Conservation (phyloP, 1,140 invertebrate genomes). For the Agraylea sexmaculata region DNA sequence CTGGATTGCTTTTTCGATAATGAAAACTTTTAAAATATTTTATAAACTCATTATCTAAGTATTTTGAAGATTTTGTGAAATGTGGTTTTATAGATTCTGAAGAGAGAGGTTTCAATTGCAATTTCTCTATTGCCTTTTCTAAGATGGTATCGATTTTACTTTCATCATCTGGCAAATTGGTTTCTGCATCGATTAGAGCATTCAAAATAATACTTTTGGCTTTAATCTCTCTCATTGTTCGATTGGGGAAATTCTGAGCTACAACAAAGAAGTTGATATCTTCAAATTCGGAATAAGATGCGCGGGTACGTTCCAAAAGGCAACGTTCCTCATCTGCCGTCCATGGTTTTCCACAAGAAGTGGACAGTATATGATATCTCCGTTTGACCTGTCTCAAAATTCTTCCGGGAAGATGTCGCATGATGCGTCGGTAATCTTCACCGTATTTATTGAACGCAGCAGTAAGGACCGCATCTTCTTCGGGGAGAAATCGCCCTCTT, state of each 20-base stretch:
- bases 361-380: background rate
- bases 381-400: background rate
- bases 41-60: no score
- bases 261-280: slow-evolving; percentile 3
- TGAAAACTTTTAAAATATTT: no score
- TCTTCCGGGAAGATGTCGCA: slow-evolving; percentile 8
- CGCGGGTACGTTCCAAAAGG: slow-evolving; percentile 3
- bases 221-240: no score
- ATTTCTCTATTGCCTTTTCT: no score
- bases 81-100: no score
- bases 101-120: no score
- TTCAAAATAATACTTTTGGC: no score
- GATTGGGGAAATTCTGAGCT: slow-evolving; percentile 7
- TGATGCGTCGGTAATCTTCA: slow-evolving; percentile 1
- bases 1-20: no score
- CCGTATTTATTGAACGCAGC: slow-evolving; percentile 9
- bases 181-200: no score
- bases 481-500: slow-evolving; percentile 8
- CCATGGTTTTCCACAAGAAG: background rate
- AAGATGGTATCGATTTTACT: no score
- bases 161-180: no score
- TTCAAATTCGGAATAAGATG: slow-evolving; percentile 2
- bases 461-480: slow-evolving; percentile 14
- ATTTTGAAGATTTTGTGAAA: no score
- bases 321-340: slow-evolving; percentile 7